These are phyloP conservation scores for Julus scandinavius DNA, from an alignment of 2,888 invertebrate species.

Conservation along the genomic window DNA sequence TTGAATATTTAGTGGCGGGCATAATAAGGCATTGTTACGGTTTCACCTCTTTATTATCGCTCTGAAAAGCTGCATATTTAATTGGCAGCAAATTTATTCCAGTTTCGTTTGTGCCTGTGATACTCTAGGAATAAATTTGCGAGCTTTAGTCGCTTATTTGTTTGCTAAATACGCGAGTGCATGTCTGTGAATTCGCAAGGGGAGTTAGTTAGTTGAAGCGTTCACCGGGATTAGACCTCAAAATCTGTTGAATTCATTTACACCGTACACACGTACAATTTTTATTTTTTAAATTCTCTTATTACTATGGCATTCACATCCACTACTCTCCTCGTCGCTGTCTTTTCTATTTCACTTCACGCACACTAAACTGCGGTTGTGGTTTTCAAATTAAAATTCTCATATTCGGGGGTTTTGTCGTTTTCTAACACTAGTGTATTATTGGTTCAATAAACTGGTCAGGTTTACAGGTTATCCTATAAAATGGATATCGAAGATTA, in stretches of 20 bases:
- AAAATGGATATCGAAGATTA: no score
- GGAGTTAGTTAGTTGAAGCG: background rate
- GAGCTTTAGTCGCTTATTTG: background rate
- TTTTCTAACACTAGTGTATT: background rate
- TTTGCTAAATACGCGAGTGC: background rate
- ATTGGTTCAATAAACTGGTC: no score
- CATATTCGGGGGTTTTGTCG: background rate
- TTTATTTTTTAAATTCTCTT: background rate
- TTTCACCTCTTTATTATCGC: slow-evolving; percentile 1
- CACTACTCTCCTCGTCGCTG: background rate
- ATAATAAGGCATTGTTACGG: background rate
- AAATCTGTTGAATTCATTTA: background rate
- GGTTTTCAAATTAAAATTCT: background rate
- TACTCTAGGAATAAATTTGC: background rate
- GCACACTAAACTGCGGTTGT: background rate
- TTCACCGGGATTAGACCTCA: background rate
- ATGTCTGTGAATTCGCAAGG: background rate
- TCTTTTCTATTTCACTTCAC: background rate
- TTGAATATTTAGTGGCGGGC: background rate
- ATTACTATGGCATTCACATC: background rate
- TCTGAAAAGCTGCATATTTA: background rate
- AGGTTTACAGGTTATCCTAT: no score
- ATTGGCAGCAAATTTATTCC: background rate
- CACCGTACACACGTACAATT: background rate
- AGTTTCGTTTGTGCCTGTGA: background rate